Percentiles rank a stretch among this genome's conserved stretches.
These are phyloP conservation scores for Eristalis tenax DNA, from an alignment of 2,888 invertebrate species.

Conservation along the genomic window DNA sequence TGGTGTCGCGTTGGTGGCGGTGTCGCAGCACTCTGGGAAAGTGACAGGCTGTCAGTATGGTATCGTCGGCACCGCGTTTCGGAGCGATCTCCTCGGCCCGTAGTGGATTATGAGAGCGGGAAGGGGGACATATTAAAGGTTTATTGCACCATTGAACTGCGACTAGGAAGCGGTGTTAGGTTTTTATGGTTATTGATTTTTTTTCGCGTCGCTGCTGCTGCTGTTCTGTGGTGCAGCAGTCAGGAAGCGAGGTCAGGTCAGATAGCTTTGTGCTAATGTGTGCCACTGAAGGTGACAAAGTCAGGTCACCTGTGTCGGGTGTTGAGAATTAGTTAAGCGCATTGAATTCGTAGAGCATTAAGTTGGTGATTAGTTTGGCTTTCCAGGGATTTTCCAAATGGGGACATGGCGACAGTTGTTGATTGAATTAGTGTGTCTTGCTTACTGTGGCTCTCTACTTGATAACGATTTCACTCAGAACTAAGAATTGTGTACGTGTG, in stretches of 20 bases:
- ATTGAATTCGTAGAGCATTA: slow-evolving; percentile 37
- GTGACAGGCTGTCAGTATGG: slow-evolving; percentile 65
- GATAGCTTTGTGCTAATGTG: slow-evolving; percentile 44
- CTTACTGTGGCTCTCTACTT: neutral
- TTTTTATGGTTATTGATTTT: slow-evolving; percentile 70
- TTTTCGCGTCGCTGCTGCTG: slow-evolving; percentile 41
- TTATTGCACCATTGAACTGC: slow-evolving; percentile 69
- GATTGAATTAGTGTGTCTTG: slow-evolving; percentile 20
- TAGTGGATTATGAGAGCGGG: slow-evolving; percentile 49
- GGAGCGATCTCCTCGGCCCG: slow-evolving; percentile 45
- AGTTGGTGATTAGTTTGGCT: slow-evolving; percentile 41
- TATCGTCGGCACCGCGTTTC: slow-evolving; percentile 55
- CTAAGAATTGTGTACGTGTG: neutral
- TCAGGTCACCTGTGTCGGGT: slow-evolving; percentile 28
- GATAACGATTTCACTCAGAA: neutral
- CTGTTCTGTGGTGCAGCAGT: slow-evolving; percentile 46
- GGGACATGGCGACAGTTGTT: slow-evolving; percentile 5
- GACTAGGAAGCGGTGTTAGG: slow-evolving; percentile 52
- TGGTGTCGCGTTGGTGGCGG: neutral
- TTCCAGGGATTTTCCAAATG: slow-evolving; percentile 11
- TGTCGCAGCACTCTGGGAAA: slow-evolving; percentile 46
- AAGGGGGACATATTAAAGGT: slow-evolving; percentile 57
- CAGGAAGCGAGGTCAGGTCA: slow-evolving; percentile 35
- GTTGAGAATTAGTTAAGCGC: slow-evolving; percentile 47
- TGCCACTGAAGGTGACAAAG: slow-evolving; percentile 9